phyloP scores from a whole-genome alignment of 2,888 invertebrate species.

The Xiphydria camelus region DNA sequence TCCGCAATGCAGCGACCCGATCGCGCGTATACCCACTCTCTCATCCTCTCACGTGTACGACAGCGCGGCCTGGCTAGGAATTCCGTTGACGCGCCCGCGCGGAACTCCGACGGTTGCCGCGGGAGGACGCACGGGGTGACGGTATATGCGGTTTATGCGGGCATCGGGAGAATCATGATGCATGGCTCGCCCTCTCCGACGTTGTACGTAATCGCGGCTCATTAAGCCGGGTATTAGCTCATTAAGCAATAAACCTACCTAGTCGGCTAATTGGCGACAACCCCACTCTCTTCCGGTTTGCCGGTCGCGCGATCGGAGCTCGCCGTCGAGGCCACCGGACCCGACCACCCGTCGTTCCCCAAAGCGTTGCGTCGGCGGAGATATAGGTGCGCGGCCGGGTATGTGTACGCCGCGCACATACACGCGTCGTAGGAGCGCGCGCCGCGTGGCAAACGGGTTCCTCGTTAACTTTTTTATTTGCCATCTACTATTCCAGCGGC shows the following conservation, averaged over 20 bases:
- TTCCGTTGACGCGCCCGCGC: background rate
- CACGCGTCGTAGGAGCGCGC: no score
- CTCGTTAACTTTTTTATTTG: conserved; percentile 27
- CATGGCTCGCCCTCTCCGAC: conserved; percentile 13
- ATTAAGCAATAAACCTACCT: conserved; percentile 52
- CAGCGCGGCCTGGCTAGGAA: background rate
- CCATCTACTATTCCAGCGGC: background rate
- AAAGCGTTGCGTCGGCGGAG: conserved; percentile 28
- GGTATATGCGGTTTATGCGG: background rate
- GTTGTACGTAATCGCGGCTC: conserved; percentile 47
- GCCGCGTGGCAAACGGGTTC: conserved; percentile 32
- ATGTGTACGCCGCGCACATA: no score
- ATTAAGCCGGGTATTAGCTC: conserved; percentile 49
- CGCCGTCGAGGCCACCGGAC: conserved; percentile 1
- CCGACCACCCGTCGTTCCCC: conserved; percentile 27
- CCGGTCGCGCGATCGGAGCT: conserved; percentile 26
- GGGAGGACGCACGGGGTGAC: no score
- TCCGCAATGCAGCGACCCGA: no score
- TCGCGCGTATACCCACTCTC: no score
- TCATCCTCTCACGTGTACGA: no score
- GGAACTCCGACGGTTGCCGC: no score
- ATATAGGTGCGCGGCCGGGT: no score
- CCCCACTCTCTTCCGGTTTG: conserved; percentile 43
- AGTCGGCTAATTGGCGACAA: conserved; percentile 47
- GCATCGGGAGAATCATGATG: conserved; percentile 4